Evolutionary conservation across 53 echinoderm and acorn worm species (phyloP).

Genomic region (Echinometra lucunter): DNA sequence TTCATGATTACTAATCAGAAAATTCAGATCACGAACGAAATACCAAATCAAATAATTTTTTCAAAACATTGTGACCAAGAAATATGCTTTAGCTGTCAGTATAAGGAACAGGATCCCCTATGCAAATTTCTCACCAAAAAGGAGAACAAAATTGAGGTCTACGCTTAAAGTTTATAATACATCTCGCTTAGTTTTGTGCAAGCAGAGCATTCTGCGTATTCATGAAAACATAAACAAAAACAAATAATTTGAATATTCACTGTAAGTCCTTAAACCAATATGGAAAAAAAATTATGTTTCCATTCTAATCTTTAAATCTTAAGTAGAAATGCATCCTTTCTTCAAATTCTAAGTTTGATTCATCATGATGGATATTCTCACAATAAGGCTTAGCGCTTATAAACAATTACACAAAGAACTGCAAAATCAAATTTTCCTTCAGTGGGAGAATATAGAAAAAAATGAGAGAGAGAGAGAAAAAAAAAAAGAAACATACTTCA

Average conservation of each 20-base stretch:
- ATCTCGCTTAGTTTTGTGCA: neutral
- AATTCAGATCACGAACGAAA: neutral
- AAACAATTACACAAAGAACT: neutral
- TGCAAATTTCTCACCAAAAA: neutral
- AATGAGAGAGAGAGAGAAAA: no score
- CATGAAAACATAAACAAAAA: neutral
- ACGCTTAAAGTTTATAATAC: neutral
- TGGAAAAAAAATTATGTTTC: no score
- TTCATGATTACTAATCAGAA: neutral
- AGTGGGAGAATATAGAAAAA: neutral
- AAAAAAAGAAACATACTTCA: neutral
- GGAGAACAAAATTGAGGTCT: neutral
- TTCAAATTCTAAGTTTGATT: neutral
- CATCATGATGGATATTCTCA: neutral
- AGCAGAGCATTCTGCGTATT: neutral
- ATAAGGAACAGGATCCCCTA: neutral
- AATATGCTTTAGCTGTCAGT: neutral
- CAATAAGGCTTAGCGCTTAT: neutral
- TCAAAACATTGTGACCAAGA: neutral
- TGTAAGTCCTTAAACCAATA: neutral
- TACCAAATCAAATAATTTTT: neutral
- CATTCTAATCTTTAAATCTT: neutral
- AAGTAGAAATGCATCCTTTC: neutral
- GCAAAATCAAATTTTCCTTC: neutral
- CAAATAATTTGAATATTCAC: neutral